Evolutionary conservation across 2,113 vertebrate species (phyloP).

Genomic region (Thinocorus orbignyianus): DNA sequence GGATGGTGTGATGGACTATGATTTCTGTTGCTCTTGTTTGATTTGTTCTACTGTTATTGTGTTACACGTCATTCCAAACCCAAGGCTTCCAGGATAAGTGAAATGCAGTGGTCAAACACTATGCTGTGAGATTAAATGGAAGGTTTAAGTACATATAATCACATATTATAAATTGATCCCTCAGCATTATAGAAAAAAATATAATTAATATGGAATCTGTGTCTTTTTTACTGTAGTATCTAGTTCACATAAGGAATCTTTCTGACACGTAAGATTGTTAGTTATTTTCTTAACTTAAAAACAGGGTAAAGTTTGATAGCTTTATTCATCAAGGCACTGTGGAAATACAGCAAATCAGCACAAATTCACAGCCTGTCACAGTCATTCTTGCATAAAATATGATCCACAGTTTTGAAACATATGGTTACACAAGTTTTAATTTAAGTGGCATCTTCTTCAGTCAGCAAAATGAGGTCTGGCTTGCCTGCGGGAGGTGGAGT

Average conservation of each 20-base stretch:
- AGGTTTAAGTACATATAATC: background rate
- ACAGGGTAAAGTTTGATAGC: constrained; percentile 22
- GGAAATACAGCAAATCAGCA: constrained; percentile 75
- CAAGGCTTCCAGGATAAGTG: background rate
- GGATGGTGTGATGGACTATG: background rate
- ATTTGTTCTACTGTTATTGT: background rate
- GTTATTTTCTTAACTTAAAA: constrained; percentile 17
- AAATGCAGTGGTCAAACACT: background rate
- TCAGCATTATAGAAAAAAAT: background rate
- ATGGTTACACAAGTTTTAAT: constrained; percentile 75
- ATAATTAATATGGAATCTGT: background rate
- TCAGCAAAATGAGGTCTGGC: constrained; percentile 71
- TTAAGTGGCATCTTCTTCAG: constrained; percentile 76
- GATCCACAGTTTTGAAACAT: constrained; percentile 73
- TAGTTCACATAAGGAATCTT: background rate
- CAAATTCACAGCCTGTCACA: constrained; percentile 70
- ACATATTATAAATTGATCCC: background rate
- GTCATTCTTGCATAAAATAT: constrained; percentile 76
- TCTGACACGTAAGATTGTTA: background rate
- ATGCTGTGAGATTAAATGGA: background rate
- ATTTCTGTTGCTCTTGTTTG: background rate
- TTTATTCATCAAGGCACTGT: constrained; percentile 31
- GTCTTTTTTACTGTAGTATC: background rate
- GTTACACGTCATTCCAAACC: background rate
- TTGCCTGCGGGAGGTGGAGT: constrained; percentile 61